Evolutionary conservation across 2,888 invertebrate genomes (phyloP).

Genomic region (Nephrocerus scutellatus): DNA sequence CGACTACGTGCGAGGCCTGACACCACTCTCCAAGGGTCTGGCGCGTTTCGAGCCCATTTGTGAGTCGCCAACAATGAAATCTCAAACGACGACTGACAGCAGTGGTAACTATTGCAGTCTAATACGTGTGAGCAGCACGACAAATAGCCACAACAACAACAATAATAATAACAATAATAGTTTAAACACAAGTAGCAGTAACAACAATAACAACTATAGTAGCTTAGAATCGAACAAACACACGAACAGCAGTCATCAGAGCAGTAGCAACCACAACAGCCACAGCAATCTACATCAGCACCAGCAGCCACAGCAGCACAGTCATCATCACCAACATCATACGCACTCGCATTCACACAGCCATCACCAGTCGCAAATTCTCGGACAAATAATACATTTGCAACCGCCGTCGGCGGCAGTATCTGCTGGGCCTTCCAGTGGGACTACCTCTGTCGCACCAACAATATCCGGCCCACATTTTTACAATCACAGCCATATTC

Average conservation of each 20-base stretch:
- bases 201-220: constrained; percentile 42
- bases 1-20: constrained; percentile 89
- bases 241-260: constrained; percentile 39
- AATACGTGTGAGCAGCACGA: constrained; percentile 40
- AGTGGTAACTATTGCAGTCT: constrained; percentile 47
- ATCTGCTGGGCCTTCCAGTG: constrained; percentile 41
- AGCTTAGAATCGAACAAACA: constrained; percentile 45
- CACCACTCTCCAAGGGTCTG: constrained; percentile 74
- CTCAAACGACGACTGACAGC: constrained; percentile 43
- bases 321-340: constrained; percentile 28
- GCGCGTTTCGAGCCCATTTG: constrained; percentile 49
- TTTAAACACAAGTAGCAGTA: constrained; percentile 23
- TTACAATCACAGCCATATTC: constrained; percentile 52
- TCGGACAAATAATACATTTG: too few relatives aligned
- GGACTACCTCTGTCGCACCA: too few relatives aligned
- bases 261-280: constrained; percentile 47
- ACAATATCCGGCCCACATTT: constrained; percentile 32
- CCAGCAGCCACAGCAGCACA: constrained; percentile 38
- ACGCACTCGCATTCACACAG: constrained; percentile 16
- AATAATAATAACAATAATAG: constrained; percentile 27
- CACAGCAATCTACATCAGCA: constrained; percentile 40
- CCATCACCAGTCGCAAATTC: constrained; percentile 41
- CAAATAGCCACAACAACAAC: constrained; percentile 30
- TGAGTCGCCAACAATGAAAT: constrained; percentile 47
- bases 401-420: constrained; percentile 38